Conservation (phyloP, 2,113 vertebrate species). For the Fregata magnificens region DNA sequence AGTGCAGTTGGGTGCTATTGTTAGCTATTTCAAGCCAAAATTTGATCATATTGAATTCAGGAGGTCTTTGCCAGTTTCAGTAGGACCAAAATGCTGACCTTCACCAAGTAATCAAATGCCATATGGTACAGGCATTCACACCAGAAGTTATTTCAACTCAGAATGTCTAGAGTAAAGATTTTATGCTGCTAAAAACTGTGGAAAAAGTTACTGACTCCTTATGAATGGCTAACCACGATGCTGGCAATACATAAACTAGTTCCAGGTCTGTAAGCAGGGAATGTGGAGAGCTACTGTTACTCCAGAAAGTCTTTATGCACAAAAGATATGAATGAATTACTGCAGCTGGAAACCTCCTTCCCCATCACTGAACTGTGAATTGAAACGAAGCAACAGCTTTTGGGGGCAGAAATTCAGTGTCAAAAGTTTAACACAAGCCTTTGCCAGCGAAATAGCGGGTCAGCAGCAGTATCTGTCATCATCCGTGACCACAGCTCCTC, state of each 20-base stretch:
- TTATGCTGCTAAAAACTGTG: not conserved
- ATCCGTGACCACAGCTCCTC: not conserved
- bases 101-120: not conserved
- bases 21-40: not conserved
- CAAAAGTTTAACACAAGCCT: not conserved
- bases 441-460: not conserved
- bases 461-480: not conserved
- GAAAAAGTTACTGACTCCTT: not conserved
- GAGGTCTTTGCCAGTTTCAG: not conserved
- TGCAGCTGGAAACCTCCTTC: not conserved
- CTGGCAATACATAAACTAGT: not conserved
- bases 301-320: not conserved
- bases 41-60: not conserved
- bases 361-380: not conserved
- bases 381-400: not conserved
- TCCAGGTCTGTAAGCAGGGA: not conserved
- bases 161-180: not conserved
- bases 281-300: not conserved
- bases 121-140: not conserved
- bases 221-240: not conserved
- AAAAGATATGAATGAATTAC: not conserved
- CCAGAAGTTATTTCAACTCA: not conserved
- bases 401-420: not conserved
- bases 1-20: not conserved
- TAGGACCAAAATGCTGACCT: not conserved